Evolutionary conservation across 2,888 invertebrate genomes (phyloP), one percentile per base, ranked within the genome.

Genomic region (Zygothrica quintamaculata): DNA sequence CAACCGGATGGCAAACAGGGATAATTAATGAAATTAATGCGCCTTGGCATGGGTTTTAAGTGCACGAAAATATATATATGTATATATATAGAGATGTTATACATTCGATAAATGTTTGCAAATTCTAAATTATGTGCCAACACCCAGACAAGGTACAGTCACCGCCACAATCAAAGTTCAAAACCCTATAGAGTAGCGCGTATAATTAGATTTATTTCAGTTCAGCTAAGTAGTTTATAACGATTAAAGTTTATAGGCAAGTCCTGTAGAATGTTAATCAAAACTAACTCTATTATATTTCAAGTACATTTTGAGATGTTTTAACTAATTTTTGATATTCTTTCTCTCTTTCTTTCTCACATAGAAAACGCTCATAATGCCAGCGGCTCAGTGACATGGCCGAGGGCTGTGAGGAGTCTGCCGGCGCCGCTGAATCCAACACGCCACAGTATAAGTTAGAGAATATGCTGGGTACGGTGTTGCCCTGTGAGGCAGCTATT

Each of bases 301-400:
- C n/a, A n/a, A n/a, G n/a, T n/a, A n/a, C n/a, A n/a, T n/a, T n/a
- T n/a, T n/a, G n/a, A n/a, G n/a, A n/a, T n/a, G n/a, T n/a, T n/a
- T n/a, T n/a, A n/a, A n/a, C n/a, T n/a, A n/a, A 29, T 3, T 29
- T 29, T 29, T 5, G 29, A 7, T 65, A 4, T 6, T 18, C 11
- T 25, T 93, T 93, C n/a, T n/a, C n/a, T n/a, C n/a, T n/a, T n/a
- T n/a, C n/a, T n/a, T n/a, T n/a, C n/a, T n/a, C n/a, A n/a, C n/a
- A 89, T 92, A 94, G 95, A 94, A 92, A 37, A 36, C 31, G 59
- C 51, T 52, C 56, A 74, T 42, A 59, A 74, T 74, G 74, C 57
- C 25, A 55, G 59, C 57, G 59, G 93, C 92, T 92, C 93, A 93
- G 92, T 93, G 94, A 94, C 92, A 94, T 94, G 94, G 94, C 94